Evolutionary conservation across 2,888 invertebrate species (phyloP), one percentile per base, ranked within the genome.

Genomic region (Eilema depressum): DNA sequence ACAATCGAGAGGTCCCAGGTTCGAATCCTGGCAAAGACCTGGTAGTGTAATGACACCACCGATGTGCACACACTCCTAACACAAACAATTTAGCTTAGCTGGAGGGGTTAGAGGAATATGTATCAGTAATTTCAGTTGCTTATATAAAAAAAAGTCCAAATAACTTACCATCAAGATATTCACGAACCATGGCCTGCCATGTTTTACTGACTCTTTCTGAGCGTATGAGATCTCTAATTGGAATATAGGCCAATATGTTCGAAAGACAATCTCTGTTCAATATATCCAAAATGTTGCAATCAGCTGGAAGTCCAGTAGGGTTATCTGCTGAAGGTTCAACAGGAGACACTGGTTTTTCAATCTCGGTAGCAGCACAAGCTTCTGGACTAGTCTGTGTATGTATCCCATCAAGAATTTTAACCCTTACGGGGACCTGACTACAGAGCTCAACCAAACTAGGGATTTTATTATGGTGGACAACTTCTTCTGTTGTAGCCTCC

Each of bases 121-220:
- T n/a, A n/a, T n/a, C n/a, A n/a, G n/a, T n/a, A n/a, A n/a, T n/a
- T n/a, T n/a, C n/a, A n/a, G n/a, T n/a, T n/a, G n/a, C n/a, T n/a
- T n/a, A n/a, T n/a, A n/a, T n/a, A n/a, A n/a, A n/a, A n/a, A n/a
- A n/a, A n/a, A n/a, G n/a, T n/a, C n/a, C n/a, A 41, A 23, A 62
- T 10, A 47, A 37, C 80, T 92, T 86, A 89, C 94, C 86, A 72
- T 91, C 85, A 83, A 96, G 91, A 81, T 96, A 95, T 76, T 96
- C 94, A 71, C 93, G 92, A 28, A 96, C 89, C 82, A 96, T 88
- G 59, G 77, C 88, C 75, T 93, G 94, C 96, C 96, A 96, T 60
- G 92, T 88, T 86, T 95, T 96, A 78, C 96, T 96, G 71, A 96
- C 96, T 85, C 96, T 89, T 83, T 96, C 96, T n/a, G 96, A 94